Percentiles rank a stretch among this genome's conserved stretches.
Evolutionary conservation across 1,140 invertebrate genomes (phyloP).

Genomic region (Holcopasites calliopsidis): DNA sequence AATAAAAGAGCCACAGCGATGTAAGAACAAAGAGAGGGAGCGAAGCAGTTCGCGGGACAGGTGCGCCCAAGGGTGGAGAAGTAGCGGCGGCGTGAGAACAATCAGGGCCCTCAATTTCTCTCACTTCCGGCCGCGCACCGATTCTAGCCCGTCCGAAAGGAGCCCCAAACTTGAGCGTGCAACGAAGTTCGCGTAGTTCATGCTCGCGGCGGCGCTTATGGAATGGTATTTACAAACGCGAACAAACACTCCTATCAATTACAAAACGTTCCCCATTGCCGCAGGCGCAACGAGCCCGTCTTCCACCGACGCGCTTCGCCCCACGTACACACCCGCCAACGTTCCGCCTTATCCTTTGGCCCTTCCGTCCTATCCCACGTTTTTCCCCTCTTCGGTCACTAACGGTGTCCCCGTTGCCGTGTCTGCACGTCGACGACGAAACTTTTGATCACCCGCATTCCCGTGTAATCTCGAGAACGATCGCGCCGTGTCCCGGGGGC

Average conservation of each 20-base stretch:
- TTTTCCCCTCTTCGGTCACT: not conserved
- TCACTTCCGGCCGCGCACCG: conserved; percentile 24
- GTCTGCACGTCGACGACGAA: conserved; percentile 44
- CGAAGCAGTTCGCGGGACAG: not conserved
- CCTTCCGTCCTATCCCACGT: not conserved
- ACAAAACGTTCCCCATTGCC: conserved; percentile 62
- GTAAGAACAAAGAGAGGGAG: not conserved
- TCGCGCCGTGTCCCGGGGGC: conserved; percentile 36
- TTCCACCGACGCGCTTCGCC: conserved; percentile 33
- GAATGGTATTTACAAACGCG: conserved; percentile 72
- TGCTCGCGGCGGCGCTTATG: conserved; percentile 62
- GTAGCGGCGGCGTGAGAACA: not conserved
- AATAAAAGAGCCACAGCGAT: not conserved
- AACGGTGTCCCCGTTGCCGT: not conserved
- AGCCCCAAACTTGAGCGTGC: conserved; percentile 51
- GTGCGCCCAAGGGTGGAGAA: not conserved
- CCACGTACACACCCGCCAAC: not conserved
- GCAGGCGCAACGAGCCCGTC: conserved; percentile 42
- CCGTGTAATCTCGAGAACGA: conserved; percentile 57
- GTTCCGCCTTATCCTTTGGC: not conserved
- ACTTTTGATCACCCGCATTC: conserved; percentile 78
- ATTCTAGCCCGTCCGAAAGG: conserved; percentile 5
- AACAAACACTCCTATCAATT: conserved; percentile 72
- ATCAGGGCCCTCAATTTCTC: conserved; percentile 39
- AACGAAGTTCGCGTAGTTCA: conserved; percentile 61